These are phyloP conservation scores for Aphis gossypii DNA, from an alignment of 1,140 invertebrate genomes.

Conservation along the genomic window DNA sequence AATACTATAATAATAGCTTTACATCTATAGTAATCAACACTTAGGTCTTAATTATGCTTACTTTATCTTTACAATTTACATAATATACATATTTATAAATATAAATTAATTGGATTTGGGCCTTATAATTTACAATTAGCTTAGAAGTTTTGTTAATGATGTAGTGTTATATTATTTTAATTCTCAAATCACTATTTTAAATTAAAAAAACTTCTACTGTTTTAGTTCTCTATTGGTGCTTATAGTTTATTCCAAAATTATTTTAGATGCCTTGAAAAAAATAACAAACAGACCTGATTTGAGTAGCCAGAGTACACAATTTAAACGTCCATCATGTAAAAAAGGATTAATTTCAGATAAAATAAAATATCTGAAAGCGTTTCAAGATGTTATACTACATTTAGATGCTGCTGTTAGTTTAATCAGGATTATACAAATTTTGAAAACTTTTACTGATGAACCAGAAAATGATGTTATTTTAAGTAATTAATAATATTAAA, in stretches of 20 bases:
- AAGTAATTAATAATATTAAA: slow-evolving; percentile 44
- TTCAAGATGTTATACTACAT: slow-evolving; percentile 59
- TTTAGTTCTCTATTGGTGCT: not conserved
- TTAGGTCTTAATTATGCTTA: not conserved
- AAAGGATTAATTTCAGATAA: slow-evolving; percentile 39
- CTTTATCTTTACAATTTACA: not conserved
- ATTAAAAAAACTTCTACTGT: not conserved
- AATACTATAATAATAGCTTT: not conserved
- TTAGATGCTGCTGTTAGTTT: slow-evolving; percentile 61
- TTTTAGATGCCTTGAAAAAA: slow-evolving; percentile 59
- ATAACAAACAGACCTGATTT: slow-evolving; percentile 56
- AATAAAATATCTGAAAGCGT: slow-evolving; percentile 50
- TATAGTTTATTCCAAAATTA: not conserved
- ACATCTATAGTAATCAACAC: not conserved
- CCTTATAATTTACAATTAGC: not conserved
- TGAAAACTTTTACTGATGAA: slow-evolving; percentile 44
- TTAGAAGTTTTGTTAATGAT: not conserved
- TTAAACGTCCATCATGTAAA: slow-evolving; percentile 10
- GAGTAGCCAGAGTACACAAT: slow-evolving; percentile 46
- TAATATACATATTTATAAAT: not conserved
- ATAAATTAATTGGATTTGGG: not conserved
- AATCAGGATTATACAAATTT: slow-evolving; percentile 59
- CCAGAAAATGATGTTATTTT: slow-evolving; percentile 38
- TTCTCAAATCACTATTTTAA: not conserved
- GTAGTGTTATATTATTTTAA: not conserved